These are phyloP conservation scores for Carollia perspicillata DNA, from an alignment of 2,113 vertebrate species.

Conservation along the genomic window DNA sequence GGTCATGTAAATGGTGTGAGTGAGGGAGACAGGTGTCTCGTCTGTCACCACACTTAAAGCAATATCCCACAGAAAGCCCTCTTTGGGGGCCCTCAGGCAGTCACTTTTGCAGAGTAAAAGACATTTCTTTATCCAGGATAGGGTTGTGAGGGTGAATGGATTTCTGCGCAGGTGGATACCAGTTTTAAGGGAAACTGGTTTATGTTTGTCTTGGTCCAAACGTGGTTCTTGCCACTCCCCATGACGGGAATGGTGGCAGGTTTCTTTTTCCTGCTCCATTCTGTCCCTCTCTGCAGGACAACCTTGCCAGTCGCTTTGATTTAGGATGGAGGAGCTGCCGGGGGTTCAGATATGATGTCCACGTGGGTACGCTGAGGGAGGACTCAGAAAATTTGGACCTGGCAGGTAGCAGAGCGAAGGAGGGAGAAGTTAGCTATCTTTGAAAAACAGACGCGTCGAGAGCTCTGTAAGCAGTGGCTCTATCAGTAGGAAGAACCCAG, in stretches of 20 bases:
- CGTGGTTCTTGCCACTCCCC: neutral
- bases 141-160: constrained; percentile 55
- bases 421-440: neutral
- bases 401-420: neutral
- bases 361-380: neutral
- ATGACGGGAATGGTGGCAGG: neutral
- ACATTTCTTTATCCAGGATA: constrained; percentile 69
- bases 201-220: constrained; percentile 49
- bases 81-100: constrained; percentile 48
- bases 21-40: constrained; percentile 80
- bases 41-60: constrained; percentile 68
- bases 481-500: neutral
- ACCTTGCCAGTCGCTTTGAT: constrained; percentile 16
- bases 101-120: constrained; percentile 70
- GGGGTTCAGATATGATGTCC: neutral
- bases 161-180: constrained; percentile 60
- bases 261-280: neutral
- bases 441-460: neutral
- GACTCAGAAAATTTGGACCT: neutral
- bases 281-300: neutral
- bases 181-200: constrained; percentile 51
- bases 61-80: constrained; percentile 71
- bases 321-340: neutral
- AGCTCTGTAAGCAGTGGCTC: neutral
- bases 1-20: constrained; percentile 77